These are phyloP conservation scores for Mythimna pallens DNA, from an alignment of 2,888 invertebrate genomes.

Conservation along the genomic window DNA sequence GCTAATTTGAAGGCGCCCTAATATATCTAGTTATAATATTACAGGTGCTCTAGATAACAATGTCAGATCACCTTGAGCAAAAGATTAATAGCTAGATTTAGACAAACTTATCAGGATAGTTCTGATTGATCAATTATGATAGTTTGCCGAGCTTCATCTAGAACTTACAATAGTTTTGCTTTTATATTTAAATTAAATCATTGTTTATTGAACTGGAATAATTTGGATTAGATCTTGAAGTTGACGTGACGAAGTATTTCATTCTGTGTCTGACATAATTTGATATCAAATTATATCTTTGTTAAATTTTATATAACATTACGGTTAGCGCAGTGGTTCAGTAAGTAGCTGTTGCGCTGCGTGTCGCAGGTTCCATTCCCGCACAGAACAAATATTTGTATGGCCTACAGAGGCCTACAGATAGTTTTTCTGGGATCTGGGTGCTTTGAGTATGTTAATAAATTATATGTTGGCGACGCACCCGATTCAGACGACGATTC, in stretches of 20 bases:
- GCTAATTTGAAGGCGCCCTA: no score
- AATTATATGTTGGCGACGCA: no score
- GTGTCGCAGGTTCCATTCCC: no score
- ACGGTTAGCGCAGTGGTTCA: no score
- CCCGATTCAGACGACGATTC: no score
- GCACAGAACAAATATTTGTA: no score
- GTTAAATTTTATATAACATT: no score
- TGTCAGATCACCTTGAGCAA: conserved; percentile 45
- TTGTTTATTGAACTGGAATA: not conserved
- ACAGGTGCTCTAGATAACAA: conserved; percentile 46
- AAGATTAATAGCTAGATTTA: conserved; percentile 52
- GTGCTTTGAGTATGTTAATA: no score
- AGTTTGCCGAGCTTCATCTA: conserved; percentile 41
- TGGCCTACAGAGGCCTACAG: no score
- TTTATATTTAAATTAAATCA: conserved; percentile 18
- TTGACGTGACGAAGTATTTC: not conserved
- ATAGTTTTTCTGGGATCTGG: no score
- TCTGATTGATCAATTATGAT: conserved; percentile 61
- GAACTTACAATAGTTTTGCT: conserved; percentile 7
- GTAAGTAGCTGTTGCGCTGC: no score
- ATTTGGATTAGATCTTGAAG: not conserved
- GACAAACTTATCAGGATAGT: conserved; percentile 43
- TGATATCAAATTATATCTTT: not conserved
- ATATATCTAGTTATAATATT: conserved; percentile 14
- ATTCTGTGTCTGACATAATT: not conserved